Percentiles rank a stretch among this genome's conserved stretches.
These are phyloP conservation scores for Taeniopygia guttata DNA, from an alignment of 2,797 vertebrate species.

Conservation along the genomic window DNA sequence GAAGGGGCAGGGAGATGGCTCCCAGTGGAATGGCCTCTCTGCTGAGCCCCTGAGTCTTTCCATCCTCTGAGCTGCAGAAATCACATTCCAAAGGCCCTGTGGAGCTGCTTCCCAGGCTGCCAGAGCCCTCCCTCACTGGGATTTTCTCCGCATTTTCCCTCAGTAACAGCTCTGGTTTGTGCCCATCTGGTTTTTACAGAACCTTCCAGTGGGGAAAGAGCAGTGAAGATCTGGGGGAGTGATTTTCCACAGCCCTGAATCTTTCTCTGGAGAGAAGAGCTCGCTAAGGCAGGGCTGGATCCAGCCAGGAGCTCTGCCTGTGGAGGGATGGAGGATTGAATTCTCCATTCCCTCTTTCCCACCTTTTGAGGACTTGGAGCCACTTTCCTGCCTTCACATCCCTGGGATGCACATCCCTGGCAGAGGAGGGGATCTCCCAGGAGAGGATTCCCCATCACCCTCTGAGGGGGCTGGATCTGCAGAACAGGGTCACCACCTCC, in stretches of 20 bases:
- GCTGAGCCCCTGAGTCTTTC: not conserved
- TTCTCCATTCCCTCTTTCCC: not conserved
- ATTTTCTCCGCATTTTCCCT: not conserved
- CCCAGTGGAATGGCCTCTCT: rapidly evolving
- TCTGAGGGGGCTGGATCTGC: not conserved
- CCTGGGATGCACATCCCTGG: not conserved
- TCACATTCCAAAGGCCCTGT: rapidly evolving
- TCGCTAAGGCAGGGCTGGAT: not conserved
- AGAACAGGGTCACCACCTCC: rapidly evolving
- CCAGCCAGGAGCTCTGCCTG: not conserved
- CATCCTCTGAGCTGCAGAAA: not conserved
- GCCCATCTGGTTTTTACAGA: not conserved
- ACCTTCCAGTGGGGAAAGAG: not conserved
- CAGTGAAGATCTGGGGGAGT: not conserved
- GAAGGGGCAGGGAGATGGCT: not conserved
- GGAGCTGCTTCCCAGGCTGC: not conserved
- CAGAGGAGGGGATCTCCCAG: not conserved
- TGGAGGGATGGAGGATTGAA: not conserved
- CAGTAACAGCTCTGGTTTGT: rapidly evolving
- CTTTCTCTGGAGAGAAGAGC: not conserved
- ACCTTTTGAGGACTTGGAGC: not conserved
- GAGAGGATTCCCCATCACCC: not conserved
- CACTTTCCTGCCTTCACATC: not conserved
- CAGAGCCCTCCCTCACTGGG: not conserved
- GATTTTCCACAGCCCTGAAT: not conserved